Evolutionary conservation across 2,113 vertebrate genomes (phyloP).

Genomic region (Rattus rattus): DNA sequence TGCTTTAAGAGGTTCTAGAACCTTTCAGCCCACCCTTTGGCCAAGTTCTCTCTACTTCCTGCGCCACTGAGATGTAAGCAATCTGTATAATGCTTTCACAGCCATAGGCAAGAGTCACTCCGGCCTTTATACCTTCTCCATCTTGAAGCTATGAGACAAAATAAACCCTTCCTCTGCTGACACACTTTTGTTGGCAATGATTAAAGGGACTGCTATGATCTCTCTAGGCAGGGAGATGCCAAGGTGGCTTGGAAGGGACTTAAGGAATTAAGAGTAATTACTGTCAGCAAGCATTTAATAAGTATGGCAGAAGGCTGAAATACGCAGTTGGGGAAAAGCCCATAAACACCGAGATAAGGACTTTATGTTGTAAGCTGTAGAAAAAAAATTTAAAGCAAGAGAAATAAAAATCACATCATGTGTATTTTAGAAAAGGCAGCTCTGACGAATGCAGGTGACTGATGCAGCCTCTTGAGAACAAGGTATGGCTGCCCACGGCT

Average conservation of each 20-base stretch:
- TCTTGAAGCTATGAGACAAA: neutral
- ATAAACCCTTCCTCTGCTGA: neutral
- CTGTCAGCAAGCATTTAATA: neutral
- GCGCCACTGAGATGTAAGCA: neutral
- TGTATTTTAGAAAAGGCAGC: slow-evolving; percentile 9
- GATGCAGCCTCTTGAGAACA: neutral
- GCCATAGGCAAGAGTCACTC: neutral
- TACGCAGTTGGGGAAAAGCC: neutral
- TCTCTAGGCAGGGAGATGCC: neutral
- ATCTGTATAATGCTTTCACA: neutral
- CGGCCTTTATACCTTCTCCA: neutral
- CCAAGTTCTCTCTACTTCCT: neutral
- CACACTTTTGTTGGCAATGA: neutral
- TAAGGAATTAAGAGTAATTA: neutral
- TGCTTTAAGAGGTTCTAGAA: neutral
- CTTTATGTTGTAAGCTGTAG: neutral
- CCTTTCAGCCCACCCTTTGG: neutral
- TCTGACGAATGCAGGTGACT: neutral
- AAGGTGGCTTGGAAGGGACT: neutral
- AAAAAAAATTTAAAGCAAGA: neutral
- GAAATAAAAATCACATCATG: neutral
- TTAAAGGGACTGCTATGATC: neutral
- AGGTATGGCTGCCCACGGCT: neutral
- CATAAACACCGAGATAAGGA: neutral
- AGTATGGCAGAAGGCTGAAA: neutral